Conservation (phyloP, 2,797 vertebrate genomes). For the Clarias laeviceps region DNA sequence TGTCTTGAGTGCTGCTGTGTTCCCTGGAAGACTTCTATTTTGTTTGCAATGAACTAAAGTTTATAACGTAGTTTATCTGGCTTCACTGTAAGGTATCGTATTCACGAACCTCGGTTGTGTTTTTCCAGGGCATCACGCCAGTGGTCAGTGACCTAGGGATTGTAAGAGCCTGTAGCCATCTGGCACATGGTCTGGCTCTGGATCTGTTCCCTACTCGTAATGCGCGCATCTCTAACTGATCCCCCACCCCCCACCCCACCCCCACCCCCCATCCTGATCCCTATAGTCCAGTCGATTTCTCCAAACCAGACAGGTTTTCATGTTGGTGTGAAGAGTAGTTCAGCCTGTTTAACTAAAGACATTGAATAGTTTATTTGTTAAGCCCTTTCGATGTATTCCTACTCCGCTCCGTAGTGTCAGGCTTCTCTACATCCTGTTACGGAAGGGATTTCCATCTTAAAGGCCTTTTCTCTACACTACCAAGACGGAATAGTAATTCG, state of each 20-base stretch:
- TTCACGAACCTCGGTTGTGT: neutral
- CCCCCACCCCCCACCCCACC: neutral
- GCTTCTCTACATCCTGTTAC: conserved; percentile 14
- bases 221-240: neutral
- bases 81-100: neutral
- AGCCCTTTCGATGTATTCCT: conserved; percentile 18
- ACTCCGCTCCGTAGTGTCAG: conserved; percentile 14
- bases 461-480: conserved; percentile 13
- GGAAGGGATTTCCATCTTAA: conserved; percentile 37
- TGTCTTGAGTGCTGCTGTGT: neutral
- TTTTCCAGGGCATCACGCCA: conserved; percentile 7
- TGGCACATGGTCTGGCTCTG: conserved; percentile 24
- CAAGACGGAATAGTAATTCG: conserved; percentile 34
- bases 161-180: conserved; percentile 22
- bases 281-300: neutral
- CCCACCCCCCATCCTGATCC: neutral
- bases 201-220: neutral
- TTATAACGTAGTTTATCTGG: neutral
- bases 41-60: neutral
- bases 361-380: conserved; percentile 37
- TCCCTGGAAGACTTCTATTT: neutral
- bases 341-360: conserved; percentile 29
- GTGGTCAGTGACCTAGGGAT: conserved; percentile 1
- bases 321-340: conserved; percentile 26
- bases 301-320: neutral